Base-by-base conservation (phyloP, 2,113 vertebrate species). In the Aspiorhynchus laticeps region DNA sequence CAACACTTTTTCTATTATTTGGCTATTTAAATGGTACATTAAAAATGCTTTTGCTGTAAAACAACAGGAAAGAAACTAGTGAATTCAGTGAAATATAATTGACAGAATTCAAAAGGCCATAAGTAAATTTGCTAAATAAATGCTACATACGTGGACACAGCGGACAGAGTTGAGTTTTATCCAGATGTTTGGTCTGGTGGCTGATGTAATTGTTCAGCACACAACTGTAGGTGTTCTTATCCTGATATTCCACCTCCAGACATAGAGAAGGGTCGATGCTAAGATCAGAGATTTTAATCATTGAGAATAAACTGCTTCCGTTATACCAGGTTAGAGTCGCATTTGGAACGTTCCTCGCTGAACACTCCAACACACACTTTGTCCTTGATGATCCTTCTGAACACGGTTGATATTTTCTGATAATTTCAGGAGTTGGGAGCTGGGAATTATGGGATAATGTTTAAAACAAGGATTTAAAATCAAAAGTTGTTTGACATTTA, bases 221-320 rank as follows among this genome's bases (percentile, higher is more conserved):
- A 73, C 69, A 73, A 0, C 14, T 38, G 33, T 73, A 73, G 36
- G 8, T 21, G 36, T 53, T 31, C 7, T 67, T 14, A 79, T 79
- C 48, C 17, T 53, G 48, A 79, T 56, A 2, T 4, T 79, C 76
- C 43, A 79, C 48, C 28, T 79, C 76, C 15, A 79, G 76, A 56
- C 1, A 24, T 0, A 79, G 36, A 74, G 36, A 41, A 17, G 10
- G 26, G 8, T 4, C 17, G 3, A 19, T 56, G 19, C 1, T 79
- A 8, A 56, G 9, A 36, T 79, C 17, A 33, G 76, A 79, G 2
- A 79, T 7, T 21, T 9, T 79, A 48, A 31, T 51, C 17, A 11
- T 12, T 8, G 28, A 79, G 14, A 33, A 6, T 12, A 33, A 36
- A 53, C 8, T 33, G 7, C 8, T 36, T 56, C 28, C 76, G 0